Evolutionary conservation across 2,113 vertebrate genomes (phyloP).

Genomic region (Noturus placidus): DNA sequence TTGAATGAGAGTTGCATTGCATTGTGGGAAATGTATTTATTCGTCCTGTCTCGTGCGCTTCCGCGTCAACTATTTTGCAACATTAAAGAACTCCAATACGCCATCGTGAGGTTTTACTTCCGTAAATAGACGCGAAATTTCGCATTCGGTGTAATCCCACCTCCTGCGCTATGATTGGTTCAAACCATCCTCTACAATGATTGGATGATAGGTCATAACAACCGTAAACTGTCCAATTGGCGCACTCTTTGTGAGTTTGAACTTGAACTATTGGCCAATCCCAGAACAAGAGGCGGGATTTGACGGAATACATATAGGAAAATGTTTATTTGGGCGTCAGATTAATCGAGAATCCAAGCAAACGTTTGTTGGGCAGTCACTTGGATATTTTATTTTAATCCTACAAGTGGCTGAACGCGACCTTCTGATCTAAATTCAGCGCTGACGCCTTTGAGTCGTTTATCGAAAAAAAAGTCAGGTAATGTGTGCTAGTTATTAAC

Average conservation of each 20-base stretch:
- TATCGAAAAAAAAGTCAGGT: constrained; percentile 22
- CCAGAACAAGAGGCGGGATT: not conserved
- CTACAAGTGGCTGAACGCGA: not conserved
- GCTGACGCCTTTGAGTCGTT: not conserved
- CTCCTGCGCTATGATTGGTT: not conserved
- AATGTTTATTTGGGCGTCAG: constrained; percentile 26
- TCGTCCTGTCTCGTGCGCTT: not conserved
- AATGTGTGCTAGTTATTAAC: not conserved
- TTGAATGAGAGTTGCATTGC: not conserved
- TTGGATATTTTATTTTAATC: not conserved
- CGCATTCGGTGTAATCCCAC: not conserved
- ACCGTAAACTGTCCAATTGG: not conserved
- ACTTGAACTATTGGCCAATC: not conserved
- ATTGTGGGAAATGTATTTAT: constrained; percentile 49
- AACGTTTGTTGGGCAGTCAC: not conserved
- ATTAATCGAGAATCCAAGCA: constrained; percentile 40
- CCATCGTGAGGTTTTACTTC: constrained; percentile 26
- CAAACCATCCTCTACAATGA: not conserved
- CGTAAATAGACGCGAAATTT: constrained; percentile 48
- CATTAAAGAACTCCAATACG: constrained; percentile 43
- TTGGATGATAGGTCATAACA: not conserved
- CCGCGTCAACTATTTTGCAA: not conserved
- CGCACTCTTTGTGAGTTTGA: not conserved
- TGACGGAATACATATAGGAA: not conserved
- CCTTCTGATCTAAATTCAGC: not conserved